Conservation (phyloP, 2,113 vertebrate genomes). For the Rhabdornis inornatus region DNA sequence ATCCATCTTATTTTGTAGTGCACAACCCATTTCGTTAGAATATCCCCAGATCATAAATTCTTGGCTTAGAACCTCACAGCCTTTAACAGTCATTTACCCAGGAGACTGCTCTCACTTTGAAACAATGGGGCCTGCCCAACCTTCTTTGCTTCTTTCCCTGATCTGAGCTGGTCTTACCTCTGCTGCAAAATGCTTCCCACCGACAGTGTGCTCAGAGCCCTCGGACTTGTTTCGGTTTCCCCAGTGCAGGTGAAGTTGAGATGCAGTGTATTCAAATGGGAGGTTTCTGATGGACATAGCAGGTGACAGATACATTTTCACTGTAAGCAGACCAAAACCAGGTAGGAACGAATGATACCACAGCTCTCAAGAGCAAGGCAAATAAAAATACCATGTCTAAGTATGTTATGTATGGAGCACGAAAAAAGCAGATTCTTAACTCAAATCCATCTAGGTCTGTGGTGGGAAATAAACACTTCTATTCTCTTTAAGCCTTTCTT, state of each 20-base stretch:
- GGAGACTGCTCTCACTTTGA: not conserved
- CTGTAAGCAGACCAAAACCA: slow-evolving; percentile 67
- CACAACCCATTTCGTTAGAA: not conserved
- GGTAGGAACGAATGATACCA: not conserved
- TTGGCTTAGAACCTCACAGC: not conserved
- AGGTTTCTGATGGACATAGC: slow-evolving; percentile 82
- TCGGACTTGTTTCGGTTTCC: slow-evolving; percentile 73
- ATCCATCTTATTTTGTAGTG: not conserved
- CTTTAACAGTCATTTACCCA: not conserved
- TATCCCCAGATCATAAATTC: not conserved
- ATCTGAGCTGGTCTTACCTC: slow-evolving; percentile 77
- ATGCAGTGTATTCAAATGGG: slow-evolving; percentile 80
- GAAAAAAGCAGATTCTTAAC: not conserved
- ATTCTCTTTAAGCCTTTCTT: not conserved
- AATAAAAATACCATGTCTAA: not conserved
- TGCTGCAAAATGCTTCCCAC: slow-evolving; percentile 83
- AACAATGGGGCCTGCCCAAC: not conserved
- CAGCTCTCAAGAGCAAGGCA: not conserved
- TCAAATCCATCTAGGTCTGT: not conserved
- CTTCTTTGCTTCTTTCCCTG: not conserved
- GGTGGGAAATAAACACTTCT: not conserved
- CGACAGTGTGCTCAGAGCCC: slow-evolving; percentile 88
- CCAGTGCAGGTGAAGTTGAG: slow-evolving; percentile 94
- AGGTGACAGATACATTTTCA: slow-evolving; percentile 81
- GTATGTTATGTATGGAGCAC: not conserved